Conservation (phyloP, 2,888 invertebrate species). For the Syrista parreyssii region DNA sequence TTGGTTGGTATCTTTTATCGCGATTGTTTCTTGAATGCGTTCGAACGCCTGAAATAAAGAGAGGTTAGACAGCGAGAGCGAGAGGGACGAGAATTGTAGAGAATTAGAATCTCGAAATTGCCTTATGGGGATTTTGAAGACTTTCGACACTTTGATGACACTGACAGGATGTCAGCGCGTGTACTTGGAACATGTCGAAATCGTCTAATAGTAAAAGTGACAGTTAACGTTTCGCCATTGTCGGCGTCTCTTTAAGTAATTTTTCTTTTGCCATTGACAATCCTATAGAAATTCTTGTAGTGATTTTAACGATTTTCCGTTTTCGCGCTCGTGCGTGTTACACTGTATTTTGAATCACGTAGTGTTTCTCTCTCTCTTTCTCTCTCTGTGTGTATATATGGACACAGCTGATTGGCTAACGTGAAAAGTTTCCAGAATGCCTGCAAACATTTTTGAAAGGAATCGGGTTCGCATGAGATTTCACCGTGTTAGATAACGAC, state of each 20-base stretch:
- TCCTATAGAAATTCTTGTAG: background rate
- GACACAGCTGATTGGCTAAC: slow-evolving; percentile 39
- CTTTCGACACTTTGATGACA: background rate
- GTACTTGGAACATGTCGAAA: background rate
- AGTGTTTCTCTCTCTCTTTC: no score
- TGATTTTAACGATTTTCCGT: background rate
- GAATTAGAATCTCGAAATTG: background rate
- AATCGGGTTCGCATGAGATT: slow-evolving; percentile 31
- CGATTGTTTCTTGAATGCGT: background rate
- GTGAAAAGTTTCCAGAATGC: slow-evolving; percentile 50
- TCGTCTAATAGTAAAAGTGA: background rate
- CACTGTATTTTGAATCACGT: no score
- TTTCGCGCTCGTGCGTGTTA: background rate
- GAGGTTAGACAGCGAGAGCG: background rate
- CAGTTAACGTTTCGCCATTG: background rate
- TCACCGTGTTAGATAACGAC: slow-evolving; percentile 1
- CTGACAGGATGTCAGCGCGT: background rate
- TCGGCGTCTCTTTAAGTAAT: background rate
- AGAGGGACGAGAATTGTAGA: background rate
- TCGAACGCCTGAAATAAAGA: background rate
- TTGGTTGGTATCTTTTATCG: background rate
- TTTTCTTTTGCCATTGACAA: background rate
- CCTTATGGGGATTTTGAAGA: background rate
- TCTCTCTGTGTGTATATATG: background rate
- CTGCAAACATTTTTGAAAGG: slow-evolving; percentile 49